Percentiles rank a stretch among this genome's conserved stretches.
Conservation (phyloP, 2,113 vertebrate species). For the Perognathus longimembris region DNA sequence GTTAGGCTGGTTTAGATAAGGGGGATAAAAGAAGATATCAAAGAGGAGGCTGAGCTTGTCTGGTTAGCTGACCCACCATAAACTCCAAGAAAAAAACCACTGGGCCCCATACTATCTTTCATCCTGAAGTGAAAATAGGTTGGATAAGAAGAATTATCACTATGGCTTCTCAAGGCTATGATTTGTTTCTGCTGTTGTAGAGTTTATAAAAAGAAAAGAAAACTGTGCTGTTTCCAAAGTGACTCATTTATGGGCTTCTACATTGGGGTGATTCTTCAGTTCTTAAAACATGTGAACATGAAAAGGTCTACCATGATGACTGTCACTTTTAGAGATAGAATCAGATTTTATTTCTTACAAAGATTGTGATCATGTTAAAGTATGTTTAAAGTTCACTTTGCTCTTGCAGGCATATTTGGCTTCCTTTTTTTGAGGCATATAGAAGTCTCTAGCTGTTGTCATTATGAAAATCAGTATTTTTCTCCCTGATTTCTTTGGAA, state of each 20-base stretch:
- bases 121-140: slow-evolving; percentile 62
- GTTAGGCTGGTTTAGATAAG: slow-evolving; percentile 65
- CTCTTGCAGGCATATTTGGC: background rate
- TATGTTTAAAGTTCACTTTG: background rate
- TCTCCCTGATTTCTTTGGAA: background rate
- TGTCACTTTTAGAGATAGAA: slow-evolving; percentile 31
- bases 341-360: background rate
- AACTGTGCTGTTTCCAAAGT: slow-evolving; percentile 47
- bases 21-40: slow-evolving; percentile 50
- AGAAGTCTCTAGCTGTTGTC: background rate
- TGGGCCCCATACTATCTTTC: slow-evolving; percentile 41
- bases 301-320: background rate
- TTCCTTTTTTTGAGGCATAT: background rate
- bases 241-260: slow-evolving; percentile 62
- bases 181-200: slow-evolving; percentile 67
- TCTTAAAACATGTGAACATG: background rate
- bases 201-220: slow-evolving; percentile 63
- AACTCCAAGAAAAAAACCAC: slow-evolving; percentile 66
- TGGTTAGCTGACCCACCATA: slow-evolving; percentile 61
- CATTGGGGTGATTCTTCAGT: background rate
- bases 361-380: background rate
- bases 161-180: slow-evolving; percentile 46
- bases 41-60: slow-evolving; percentile 48
- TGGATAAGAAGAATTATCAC: slow-evolving; percentile 56
- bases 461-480: background rate